These are phyloP conservation scores for Euproctis similis DNA, from an alignment of 2,888 invertebrate genomes.

Conservation along the genomic window DNA sequence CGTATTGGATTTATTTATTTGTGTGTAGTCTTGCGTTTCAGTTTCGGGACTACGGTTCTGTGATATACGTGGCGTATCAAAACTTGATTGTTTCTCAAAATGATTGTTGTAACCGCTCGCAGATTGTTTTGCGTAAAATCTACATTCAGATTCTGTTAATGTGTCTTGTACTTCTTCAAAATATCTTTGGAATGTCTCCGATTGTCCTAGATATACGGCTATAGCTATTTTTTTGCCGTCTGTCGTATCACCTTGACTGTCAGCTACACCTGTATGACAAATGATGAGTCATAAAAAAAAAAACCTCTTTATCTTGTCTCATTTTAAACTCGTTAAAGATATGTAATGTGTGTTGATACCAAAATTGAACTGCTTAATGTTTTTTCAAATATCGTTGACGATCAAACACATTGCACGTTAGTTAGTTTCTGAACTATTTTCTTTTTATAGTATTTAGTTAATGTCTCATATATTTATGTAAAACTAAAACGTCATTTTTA, in stretches of 20 bases:
- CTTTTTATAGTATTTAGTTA: no score
- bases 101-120: slow-evolving; percentile 61
- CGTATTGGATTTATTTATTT: slow-evolving; percentile 68
- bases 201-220: slow-evolving; percentile 90
- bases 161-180: slow-evolving; percentile 80
- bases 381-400: no score
- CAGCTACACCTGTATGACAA: slow-evolving; percentile 59
- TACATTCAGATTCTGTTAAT: slow-evolving; percentile 78
- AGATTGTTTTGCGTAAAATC: slow-evolving; percentile 74
- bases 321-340: slow-evolving; percentile 4
- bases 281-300: slow-evolving; percentile 13
- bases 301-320: slow-evolving; percentile 6
- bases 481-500: no score
- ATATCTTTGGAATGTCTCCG: slow-evolving; percentile 83
- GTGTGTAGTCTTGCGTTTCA: slow-evolving; percentile 61
- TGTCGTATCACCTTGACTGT: slow-evolving; percentile 80
- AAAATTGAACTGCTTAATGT: no score
- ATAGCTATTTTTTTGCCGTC: slow-evolving; percentile 93
- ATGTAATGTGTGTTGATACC: no score
- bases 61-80: slow-evolving; percentile 63
- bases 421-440: no score
- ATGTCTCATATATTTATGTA: no score
- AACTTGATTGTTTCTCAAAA: slow-evolving; percentile 65
- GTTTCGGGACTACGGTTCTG: slow-evolving; percentile 65
- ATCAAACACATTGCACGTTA: no score